Base-by-base conservation (phyloP, 2,888 invertebrate genomes). In the Philaethria dido region DNA sequence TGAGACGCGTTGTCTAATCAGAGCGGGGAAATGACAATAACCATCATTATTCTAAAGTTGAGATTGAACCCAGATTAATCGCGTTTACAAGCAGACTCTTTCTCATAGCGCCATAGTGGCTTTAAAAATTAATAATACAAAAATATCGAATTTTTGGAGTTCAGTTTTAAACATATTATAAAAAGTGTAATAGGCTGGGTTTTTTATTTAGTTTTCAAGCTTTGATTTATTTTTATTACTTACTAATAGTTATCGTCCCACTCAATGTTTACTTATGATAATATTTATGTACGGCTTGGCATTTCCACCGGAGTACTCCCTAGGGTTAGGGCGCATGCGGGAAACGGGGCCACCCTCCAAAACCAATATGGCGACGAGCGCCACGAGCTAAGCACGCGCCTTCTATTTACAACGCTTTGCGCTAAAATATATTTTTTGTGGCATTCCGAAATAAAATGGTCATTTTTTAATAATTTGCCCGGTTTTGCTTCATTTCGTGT, bases 301-400 rank as follows among this genome's bases (percentile, higher is more conserved):
- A 80, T 81, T 81, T 77, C 66, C 69, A 82, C 79, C 78, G 79
- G 79, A 82, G 80, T 80, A 80, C 83, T 80, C 82, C 75, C 73
- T 71, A 78, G 78, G 80, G 80, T 78, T 78, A 81, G 29, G 52
- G 83, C 92, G 90, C 92, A 89, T 89, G 92, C 90, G 90, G 80
- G 72, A 78, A 77, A 72, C 69, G 69, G 73, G 78, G 73, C 83
- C 80, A 81, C 88, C 89, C 89, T 79, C 82, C 78, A 78, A 76
- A 85, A 85, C 83, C 90, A 92, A 92, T 90, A 92, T 92, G 92
- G 92, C 92, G 90, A 71, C 84, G 83, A 75, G 80, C 89, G 90
- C 89, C 91, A 88, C 81, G 81, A 85, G 82, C 81, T 77, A 77
- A 85, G 81, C 90, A 91, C 92, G 90, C 89, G 85, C 81, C 77